Percentiles rank a stretch among this genome's conserved stretches.
Conservation (phyloP, 2,113 vertebrate species). For the Cebidichthys violaceus region DNA sequence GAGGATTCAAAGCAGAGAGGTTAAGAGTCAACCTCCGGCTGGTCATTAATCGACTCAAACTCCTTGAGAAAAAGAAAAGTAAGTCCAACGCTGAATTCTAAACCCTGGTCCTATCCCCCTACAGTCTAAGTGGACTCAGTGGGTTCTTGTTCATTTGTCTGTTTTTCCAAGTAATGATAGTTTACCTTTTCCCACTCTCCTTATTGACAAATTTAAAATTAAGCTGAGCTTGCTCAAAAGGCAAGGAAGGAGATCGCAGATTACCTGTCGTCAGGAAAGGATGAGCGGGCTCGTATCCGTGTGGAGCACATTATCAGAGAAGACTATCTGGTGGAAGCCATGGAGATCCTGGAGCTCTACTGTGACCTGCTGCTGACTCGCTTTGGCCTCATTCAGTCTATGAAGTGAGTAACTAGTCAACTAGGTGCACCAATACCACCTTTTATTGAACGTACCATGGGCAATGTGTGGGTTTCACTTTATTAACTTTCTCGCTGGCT, state of each 20-base stretch:
- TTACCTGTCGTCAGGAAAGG: slow-evolving; percentile 94
- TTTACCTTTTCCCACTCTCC: not conserved
- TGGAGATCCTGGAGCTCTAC: slow-evolving; percentile 99
- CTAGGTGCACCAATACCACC: no score
- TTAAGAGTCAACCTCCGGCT: slow-evolving; percentile 95
- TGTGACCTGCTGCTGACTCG: slow-evolving; percentile 95
- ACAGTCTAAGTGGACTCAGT: not conserved
- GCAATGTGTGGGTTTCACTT: not conserved
- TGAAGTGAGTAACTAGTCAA: slow-evolving; percentile 90
- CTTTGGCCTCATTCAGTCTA: slow-evolving; percentile 96
- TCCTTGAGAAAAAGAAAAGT: slow-evolving; percentile 99
- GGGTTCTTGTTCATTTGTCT: not conserved
- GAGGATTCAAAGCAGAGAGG: slow-evolving; percentile 95
- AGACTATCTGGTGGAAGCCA: slow-evolving; percentile 98
- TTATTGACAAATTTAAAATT: slow-evolving; percentile 21
- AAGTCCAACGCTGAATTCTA: slow-evolving; percentile 72
- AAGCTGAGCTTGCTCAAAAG: slow-evolving; percentile 97
- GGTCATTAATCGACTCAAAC: slow-evolving; percentile 96
- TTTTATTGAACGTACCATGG: no score
- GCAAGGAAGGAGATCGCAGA: slow-evolving; percentile 98
- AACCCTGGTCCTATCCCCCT: not conserved
- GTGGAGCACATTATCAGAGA: slow-evolving; percentile 99
- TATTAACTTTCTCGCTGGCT: not conserved
- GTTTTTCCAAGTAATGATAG: not conserved
- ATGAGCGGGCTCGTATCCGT: slow-evolving; percentile 96